Conservation (phyloP, 2,888 invertebrate species). For the Siphonodentalium dalli region DNA sequence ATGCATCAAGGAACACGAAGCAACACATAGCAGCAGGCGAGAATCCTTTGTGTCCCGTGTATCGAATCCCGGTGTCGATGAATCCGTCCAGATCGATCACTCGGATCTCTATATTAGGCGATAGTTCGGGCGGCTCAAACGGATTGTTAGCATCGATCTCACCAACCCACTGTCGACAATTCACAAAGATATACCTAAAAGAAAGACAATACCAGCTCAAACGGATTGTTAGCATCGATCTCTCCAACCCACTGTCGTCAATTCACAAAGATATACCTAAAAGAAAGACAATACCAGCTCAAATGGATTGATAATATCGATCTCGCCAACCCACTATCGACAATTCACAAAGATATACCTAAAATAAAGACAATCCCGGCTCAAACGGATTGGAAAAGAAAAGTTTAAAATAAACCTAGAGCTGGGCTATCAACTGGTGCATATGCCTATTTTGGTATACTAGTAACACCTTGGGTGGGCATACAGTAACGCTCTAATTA, state of each 20-base stretch:
- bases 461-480: no score
- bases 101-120: conserved; percentile 85
- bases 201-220: no score
- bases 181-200: conserved; percentile 47
- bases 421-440: no score
- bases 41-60: conserved; percentile 80
- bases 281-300: no score
- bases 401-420: neutral
- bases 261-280: no score
- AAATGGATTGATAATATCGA: no score
- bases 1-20: conserved; percentile 84
- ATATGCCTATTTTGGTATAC: no score
- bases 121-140: conserved; percentile 81
- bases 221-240: no score
- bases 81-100: conserved; percentile 81
- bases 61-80: conserved; percentile 77
- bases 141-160: conserved; percentile 79
- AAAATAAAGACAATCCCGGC: neutral
- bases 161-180: conserved; percentile 76
- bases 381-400: neutral
- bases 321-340: no score
- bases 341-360: no score
- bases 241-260: no score
- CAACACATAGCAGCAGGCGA: conserved; percentile 85
- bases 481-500: no score